Percentiles rank a stretch among this genome's conserved stretches.
phyloP scores from a whole-genome alignment of 2,113 vertebrate genomes.

The Narcine bancroftii region DNA sequence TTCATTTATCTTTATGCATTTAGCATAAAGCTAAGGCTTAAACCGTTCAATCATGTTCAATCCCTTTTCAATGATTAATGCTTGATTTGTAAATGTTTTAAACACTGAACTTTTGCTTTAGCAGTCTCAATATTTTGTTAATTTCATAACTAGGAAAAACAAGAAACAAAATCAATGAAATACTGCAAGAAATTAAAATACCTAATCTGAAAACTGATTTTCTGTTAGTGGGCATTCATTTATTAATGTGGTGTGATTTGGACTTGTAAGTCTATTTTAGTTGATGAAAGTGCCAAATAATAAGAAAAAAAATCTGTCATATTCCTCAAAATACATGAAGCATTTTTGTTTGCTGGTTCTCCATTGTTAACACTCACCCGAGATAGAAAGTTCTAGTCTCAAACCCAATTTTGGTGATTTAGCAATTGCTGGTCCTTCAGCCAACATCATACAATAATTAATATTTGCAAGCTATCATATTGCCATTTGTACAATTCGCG shows the following conservation, averaged over 20 bases:
- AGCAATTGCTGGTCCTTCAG: too few species aligned
- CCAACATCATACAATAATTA: too few species aligned
- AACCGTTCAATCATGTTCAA: background rate
- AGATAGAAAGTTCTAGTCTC: too few species aligned
- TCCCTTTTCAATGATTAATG: background rate
- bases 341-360: background rate
- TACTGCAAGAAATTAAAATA: background rate
- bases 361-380: too few species aligned
- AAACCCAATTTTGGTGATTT: too few species aligned
- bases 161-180: background rate
- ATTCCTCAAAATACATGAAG: background rate
- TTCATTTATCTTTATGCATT: background rate
- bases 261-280: background rate
- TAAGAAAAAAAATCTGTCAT: background rate
- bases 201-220: background rate
- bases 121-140: background rate
- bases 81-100: background rate
- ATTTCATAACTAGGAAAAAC: background rate
- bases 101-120: background rate
- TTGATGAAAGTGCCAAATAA: background rate
- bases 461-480: too few species aligned
- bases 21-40: background rate
- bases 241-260: background rate
- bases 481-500: too few species aligned
- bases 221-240: background rate